Percentiles rank a stretch among this genome's conserved stretches.
These are phyloP conservation scores for Lepus americanus DNA, from an alignment of 2,113 vertebrate species.

Conservation along the genomic window DNA sequence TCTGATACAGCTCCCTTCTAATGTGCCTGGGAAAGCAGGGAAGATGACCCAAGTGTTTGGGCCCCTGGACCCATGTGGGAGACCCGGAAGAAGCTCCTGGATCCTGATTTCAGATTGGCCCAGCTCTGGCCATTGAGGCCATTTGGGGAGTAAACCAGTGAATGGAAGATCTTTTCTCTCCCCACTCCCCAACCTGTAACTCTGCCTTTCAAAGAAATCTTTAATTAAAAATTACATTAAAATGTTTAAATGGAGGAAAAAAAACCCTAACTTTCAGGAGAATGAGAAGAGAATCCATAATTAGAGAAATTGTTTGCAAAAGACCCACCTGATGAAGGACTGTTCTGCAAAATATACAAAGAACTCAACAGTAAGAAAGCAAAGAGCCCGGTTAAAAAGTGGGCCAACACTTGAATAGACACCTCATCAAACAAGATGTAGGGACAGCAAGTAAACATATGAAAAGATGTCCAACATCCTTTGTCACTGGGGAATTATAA, in stretches of 20 bases:
- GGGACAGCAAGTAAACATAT: neutral
- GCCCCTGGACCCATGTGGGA: too few relatives aligned
- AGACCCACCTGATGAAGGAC: neutral
- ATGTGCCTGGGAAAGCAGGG: too few relatives aligned
- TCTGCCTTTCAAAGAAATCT: too few relatives aligned
- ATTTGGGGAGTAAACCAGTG: too few relatives aligned
- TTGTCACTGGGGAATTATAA: neutral
- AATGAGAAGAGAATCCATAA: neutral
- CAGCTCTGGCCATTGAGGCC: too few relatives aligned
- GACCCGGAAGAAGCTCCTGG: too few relatives aligned
- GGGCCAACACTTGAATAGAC: neutral
- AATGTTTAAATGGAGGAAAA: neutral
- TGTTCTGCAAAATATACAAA: neutral
- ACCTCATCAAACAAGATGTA: neutral
- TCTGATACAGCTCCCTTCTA: too few relatives aligned
- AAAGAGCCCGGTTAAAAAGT: neutral
- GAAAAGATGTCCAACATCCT: neutral
- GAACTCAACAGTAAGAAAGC: neutral
- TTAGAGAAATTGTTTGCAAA: neutral
- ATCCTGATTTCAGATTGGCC: too few relatives aligned
- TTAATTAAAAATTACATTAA: too few relatives aligned
- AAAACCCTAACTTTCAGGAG: neutral
- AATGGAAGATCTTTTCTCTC: too few relatives aligned
- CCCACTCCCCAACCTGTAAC: too few relatives aligned
- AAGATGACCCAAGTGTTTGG: too few relatives aligned